Base-by-base conservation (phyloP, 2,113 vertebrate species). In the Cacatua alba region DNA sequence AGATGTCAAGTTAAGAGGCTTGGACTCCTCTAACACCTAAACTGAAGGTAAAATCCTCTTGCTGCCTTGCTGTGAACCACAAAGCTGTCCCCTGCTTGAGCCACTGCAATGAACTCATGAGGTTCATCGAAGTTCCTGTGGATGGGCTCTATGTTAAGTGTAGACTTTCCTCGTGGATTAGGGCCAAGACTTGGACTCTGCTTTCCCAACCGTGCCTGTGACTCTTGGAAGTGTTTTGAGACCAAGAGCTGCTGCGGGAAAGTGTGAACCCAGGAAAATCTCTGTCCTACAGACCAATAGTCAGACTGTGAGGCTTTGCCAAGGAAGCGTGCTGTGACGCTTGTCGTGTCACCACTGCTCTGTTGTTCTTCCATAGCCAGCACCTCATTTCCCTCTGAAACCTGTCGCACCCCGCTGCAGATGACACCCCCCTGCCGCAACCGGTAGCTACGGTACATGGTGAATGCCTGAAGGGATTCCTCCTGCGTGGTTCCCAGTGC, bases 11-110 rank as follows among this genome's bases (percentile, higher is more conserved):
- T 75, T 94, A 90, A 90, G 74, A 90, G 52, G 16, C 44, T 91
- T 85, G 60, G 69, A 57, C 44, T 75, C 63, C 69, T 82, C 8
- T 71, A 72, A 46, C 82, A 63, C 65, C 65, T 65, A 62, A 94
- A 92, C 35, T 23, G 52, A 94, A 94, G 88, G 95, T 94, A 96
- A 92, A 89, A 67, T 70, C 19, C 13, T 35, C 23, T 67, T 86
- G 39, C 39, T 75, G 18, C 21, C 5, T 53, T 88, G 44, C 62
- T 79, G 46, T 57, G 23, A 91, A 69, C 28, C 41, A 49, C 80
- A 88, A 71, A 86, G 43, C 76, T 43, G 41, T 55, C 59, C 85
- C 52, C 41, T 84, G 44, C 74, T 28, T 75, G 60, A 91, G 62
- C 15, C 51, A 59, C 15, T 48, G 33, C 60, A 70, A 2, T 60